phyloP scores from a whole-genome alignment of 2,888 invertebrate species.

The Orgyia antiqua region DNA sequence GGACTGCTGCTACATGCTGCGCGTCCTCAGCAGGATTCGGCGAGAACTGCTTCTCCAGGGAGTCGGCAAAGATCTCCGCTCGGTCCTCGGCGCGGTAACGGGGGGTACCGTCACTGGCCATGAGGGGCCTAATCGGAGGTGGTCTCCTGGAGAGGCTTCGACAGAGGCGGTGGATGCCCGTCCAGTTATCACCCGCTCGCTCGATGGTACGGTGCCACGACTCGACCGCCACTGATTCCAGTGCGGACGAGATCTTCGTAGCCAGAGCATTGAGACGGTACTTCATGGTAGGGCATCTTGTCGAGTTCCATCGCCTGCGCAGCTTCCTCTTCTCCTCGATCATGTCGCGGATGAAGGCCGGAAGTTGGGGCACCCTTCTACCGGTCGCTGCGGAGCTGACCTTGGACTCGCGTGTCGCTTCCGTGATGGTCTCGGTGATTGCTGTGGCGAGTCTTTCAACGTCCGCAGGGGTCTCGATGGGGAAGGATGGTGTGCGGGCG shows the following conservation, averaged over 20 bases:
- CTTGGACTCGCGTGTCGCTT: neutral
- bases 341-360: neutral
- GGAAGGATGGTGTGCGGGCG: neutral
- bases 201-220: neutral
- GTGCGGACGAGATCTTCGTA: neutral
- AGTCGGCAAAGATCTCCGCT: constrained; percentile 1
- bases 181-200: neutral
- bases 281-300: neutral
- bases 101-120: neutral
- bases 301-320: neutral
- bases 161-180: neutral
- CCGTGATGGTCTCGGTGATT: neutral
- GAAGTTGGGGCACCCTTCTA: neutral
- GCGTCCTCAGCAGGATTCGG: neutral
- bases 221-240: neutral
- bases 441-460: neutral
- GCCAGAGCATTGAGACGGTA: neutral
- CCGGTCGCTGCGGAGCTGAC: neutral
- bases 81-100: constrained; percentile 1
- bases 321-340: neutral
- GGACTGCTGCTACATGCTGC: neutral
- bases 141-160: neutral
- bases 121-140: neutral
- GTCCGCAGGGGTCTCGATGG: neutral
- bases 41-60: neutral